These are phyloP conservation scores for Campoletis sonorensis DNA, from an alignment of 1,140 invertebrate species.

Conservation along the genomic window DNA sequence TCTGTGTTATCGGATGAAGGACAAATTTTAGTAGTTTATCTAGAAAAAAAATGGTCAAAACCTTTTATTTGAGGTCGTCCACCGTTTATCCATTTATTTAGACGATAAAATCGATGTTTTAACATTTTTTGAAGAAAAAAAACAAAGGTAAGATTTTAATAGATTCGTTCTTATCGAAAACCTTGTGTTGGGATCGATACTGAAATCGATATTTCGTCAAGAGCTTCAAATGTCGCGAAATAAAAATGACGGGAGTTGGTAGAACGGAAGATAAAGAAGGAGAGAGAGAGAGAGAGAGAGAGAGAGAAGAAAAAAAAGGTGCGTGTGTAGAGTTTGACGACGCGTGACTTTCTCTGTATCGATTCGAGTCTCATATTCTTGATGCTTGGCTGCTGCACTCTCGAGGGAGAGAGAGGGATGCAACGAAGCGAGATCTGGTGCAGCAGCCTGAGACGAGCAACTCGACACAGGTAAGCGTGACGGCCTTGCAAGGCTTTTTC, in stretches of 20 bases:
- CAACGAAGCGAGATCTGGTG: conserved; percentile 49
- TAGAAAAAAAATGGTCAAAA: too few species aligned
- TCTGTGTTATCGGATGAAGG: too few species aligned
- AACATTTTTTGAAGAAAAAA: too few species aligned
- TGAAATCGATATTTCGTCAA: conserved; percentile 23
- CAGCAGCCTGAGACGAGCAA: conserved; percentile 41
- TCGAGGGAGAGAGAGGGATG: conserved; percentile 7
- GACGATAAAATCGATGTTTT: too few species aligned
- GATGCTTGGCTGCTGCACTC: conserved; percentile 16
- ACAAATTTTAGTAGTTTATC: too few species aligned
- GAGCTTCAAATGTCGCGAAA: not conserved
- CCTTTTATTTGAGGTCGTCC: too few species aligned
- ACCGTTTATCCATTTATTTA: too few species aligned
- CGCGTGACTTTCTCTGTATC: conserved; percentile 45
- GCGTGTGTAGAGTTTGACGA: conserved; percentile 26
- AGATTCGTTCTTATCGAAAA: too few species aligned
- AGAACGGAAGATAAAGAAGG: too few species aligned
- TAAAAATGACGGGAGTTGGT: not conserved
- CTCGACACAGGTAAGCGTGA: conserved; percentile 58
- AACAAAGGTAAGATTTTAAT: too few species aligned
- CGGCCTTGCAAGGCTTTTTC: conserved; percentile 65
- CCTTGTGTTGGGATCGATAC: not conserved
- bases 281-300: too few species aligned
- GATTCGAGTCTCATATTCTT: conserved; percentile 45
- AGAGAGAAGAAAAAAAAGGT: not conserved